Evolutionary conservation across 2,888 invertebrate genomes (phyloP).

Genomic region (Meiosimyza decipiens): DNA sequence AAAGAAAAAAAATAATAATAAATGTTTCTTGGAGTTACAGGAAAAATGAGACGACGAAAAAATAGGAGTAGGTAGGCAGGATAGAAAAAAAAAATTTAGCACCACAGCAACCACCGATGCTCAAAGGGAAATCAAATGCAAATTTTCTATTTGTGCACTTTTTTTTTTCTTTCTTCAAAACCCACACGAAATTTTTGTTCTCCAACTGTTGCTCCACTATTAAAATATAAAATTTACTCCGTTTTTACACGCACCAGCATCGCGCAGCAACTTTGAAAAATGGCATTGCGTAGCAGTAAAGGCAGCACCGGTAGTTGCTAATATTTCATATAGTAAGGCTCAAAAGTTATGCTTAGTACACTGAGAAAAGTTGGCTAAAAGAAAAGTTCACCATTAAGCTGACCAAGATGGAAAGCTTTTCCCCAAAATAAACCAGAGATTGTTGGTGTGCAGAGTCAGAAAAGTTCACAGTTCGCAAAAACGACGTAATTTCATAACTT

Average conservation of each 20-base stretch:
- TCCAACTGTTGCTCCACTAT: background rate
- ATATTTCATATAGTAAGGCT: background rate
- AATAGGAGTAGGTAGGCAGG: too few relatives aligned
- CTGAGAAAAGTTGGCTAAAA: too few relatives aligned
- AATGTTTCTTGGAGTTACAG: background rate
- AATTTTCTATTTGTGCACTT: background rate
- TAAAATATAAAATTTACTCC: slow-evolving; percentile 18
- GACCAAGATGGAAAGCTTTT: too few relatives aligned
- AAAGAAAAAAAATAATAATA: background rate
- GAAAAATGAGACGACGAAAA: too few relatives aligned
- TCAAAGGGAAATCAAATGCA: slow-evolving; percentile 18
- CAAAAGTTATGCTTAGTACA: too few relatives aligned
- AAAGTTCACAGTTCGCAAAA: too few relatives aligned
- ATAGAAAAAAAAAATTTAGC: too few relatives aligned
- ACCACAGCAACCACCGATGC: background rate
- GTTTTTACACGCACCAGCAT: slow-evolving; percentile 21
- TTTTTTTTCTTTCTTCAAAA: background rate
- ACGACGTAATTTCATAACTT: too few relatives aligned
- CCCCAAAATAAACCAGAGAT: too few relatives aligned
- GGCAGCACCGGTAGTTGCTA: slow-evolving; percentile 13
- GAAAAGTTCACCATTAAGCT: too few relatives aligned
- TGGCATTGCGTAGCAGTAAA: background rate
- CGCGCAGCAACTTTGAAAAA: background rate
- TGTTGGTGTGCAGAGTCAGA: too few relatives aligned
- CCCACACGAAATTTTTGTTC: slow-evolving; percentile 11